Evolutionary conservation across 2,113 vertebrate genomes (phyloP).

Genomic region (Hippocampus barbouri): DNA sequence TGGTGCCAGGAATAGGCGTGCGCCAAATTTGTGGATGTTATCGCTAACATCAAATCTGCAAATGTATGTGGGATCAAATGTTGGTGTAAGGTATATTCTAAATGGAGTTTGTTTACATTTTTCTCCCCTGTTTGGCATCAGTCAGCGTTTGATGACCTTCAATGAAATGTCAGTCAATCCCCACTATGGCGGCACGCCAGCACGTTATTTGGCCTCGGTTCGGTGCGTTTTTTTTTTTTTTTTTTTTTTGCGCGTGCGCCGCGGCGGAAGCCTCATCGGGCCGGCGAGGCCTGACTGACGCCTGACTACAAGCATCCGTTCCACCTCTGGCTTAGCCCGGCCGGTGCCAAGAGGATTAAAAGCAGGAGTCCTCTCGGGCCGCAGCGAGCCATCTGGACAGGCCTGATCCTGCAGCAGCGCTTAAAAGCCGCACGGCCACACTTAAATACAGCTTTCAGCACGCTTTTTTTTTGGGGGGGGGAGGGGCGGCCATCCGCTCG

Average conservation of each 20-base stretch:
- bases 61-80: neutral
- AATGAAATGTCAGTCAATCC: constrained; percentile 30
- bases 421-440: constrained; percentile 46
- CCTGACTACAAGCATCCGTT: constrained; percentile 63
- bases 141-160: constrained; percentile 14
- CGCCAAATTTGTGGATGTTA: too few species aligned
- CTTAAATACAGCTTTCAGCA: constrained; percentile 41
- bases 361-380: constrained; percentile 60
- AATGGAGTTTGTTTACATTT: neutral
- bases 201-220: neutral
- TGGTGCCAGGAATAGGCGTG: too few species aligned
- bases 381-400: constrained; percentile 68
- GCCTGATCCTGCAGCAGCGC: constrained; percentile 60
- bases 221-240: neutral
- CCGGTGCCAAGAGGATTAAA: constrained; percentile 71
- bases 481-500: neutral
- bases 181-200: neutral
- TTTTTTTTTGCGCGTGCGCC: neutral
- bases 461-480: neutral
- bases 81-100: neutral
- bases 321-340: constrained; percentile 60
- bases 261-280: neutral
- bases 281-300: constrained; percentile 51
- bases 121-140: neutral
- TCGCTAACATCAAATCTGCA: too few species aligned